Evolutionary conservation across 2,888 invertebrate genomes (phyloP), one percentile per base, ranked within the genome.

Genomic region (Argyresthia goedartella): DNA sequence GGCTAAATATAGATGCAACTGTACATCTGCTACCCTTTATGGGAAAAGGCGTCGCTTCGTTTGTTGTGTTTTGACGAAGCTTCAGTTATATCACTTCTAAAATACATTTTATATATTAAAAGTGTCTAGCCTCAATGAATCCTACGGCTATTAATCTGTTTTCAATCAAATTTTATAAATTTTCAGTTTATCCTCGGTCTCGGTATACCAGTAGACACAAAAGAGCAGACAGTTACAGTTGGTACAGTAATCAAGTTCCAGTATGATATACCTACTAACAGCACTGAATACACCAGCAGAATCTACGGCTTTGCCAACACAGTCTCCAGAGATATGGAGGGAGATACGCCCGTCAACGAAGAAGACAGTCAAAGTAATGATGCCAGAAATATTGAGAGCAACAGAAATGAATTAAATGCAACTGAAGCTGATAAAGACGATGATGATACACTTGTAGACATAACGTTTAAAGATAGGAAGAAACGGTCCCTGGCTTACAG

Each of bases 241-340:
- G 91, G 92, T 0, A 88, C 89, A 9, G 91, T 91, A 14, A 87
- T 91, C 34, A 92, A 92, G 70, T 90, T 91, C 56, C 91, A 90
- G 69, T 92, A 91, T 71, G 81, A 88, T 56, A 71, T 92, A 55
- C 92, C 92, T 7, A 89, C 88, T 52, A 92, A 92, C 63, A 88
- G 89, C 59, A 73, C 88, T 0, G 84, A 88, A 64, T 90, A 89
- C 59, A 89, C 89, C 2, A 81, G 82, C 53, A 76, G 86, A 62
- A 85, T 84, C 48, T 84, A 80, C 53, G 85, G 85, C 1, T 86
- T 84, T 49, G 79, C 69, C 10, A 68, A 72, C 8, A 84, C 84
- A 1, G 69, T 85, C 4, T 79, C 81, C 4, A 74, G 85, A 62
- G 82, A 81, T 50, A 85, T 84, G 71, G 67, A 74, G 9, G 73